Base-by-base conservation (phyloP, 1,140 invertebrate genomes). In the Drosophila arawakana region DNA sequence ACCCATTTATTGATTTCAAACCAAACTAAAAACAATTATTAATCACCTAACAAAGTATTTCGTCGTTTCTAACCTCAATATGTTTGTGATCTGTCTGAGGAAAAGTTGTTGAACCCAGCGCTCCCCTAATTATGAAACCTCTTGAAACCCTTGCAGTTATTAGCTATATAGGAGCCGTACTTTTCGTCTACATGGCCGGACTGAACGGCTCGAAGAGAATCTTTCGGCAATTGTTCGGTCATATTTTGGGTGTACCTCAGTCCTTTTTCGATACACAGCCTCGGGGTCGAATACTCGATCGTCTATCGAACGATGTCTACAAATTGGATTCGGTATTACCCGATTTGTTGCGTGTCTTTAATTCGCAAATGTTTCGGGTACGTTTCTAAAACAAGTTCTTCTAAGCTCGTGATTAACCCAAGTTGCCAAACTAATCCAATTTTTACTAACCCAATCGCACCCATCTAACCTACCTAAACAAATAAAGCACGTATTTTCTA, bases 211-310 rank as follows among this genome's bases (percentile, higher is more conserved):
- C 90, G 5, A 50, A 78, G 46, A 66, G 57, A 65, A 69, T 84
- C 57, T 90, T 86, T 71, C 18, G 63, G 39, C 68, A 67, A 52
- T 93, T 97, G 59, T 94, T 97, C 58, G 81, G 91, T 57, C 94
- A 94, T 81, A 92, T 96, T 78, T 83, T 97, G 78, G 93, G 92
- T 63, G 94, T 94, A 78, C 95, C 96, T 21, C 95, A 96, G 93
- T 92, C 92, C 57, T 97, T 97, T 94, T 97, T 97, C 93, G 96
- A 97, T 93, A 93, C 93, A 47, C 96, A 95, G 77, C 96, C 96
- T 6, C 92, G 93, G 68, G 96, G 96, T 76, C 93, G 96, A 77
- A 94, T 97, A 76, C 92, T 97, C 68, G 96, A 95, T 93, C 94
- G 96, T 78, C 95, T 96, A 92, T 94, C 95, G 74, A 96, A 95